phyloP scores from a whole-genome alignment of 2,888 invertebrate species.

The Torymus aiolomorphi region DNA sequence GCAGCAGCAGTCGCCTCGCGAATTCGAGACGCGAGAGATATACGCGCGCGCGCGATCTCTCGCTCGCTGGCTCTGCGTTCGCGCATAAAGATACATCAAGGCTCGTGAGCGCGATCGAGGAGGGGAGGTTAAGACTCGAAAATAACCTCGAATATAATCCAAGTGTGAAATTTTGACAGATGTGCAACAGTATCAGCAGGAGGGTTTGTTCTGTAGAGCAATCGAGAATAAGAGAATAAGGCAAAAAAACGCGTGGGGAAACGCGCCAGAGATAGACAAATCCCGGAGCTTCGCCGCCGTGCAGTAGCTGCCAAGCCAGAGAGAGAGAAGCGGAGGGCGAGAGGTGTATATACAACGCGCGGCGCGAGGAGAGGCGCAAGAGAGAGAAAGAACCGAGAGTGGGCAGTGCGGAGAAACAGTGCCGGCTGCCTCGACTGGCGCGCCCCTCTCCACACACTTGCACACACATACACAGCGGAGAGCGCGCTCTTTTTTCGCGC shows the following conservation, averaged over 20 bases:
- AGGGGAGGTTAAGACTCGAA: conserved; percentile 47
- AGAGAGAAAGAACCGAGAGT: conserved; percentile 56
- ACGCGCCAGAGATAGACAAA: background rate
- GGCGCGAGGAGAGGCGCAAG: background rate
- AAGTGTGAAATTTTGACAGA: conserved; percentile 5
- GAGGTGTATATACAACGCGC: too few relatives aligned
- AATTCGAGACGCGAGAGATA: conserved; percentile 15
- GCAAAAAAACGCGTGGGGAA: conserved; percentile 13
- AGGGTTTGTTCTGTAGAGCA: background rate
- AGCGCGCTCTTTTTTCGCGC: conserved; percentile 14
- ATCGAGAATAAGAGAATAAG: conserved; percentile 2
- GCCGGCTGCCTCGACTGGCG: conserved; percentile 61
- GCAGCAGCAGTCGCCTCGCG: conserved; percentile 19
- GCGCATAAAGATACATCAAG: background rate
- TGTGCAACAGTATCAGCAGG: background rate
- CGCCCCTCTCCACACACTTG: conserved; percentile 50
- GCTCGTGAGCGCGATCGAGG: conserved; percentile 57
- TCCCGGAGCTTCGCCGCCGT: too few relatives aligned
- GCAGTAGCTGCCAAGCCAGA: too few relatives aligned
- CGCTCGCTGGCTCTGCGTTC: background rate
- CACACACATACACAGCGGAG: too few relatives aligned
- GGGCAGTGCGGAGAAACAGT: conserved; percentile 69
- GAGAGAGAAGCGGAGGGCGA: too few relatives aligned
- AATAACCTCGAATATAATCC: conserved; percentile 37
- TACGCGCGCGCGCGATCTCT: background rate